Percentiles rank a stretch among this genome's conserved stretches.
Evolutionary conservation across 2,113 vertebrate species (phyloP).

Genomic region (Physeter macrocephalus): DNA sequence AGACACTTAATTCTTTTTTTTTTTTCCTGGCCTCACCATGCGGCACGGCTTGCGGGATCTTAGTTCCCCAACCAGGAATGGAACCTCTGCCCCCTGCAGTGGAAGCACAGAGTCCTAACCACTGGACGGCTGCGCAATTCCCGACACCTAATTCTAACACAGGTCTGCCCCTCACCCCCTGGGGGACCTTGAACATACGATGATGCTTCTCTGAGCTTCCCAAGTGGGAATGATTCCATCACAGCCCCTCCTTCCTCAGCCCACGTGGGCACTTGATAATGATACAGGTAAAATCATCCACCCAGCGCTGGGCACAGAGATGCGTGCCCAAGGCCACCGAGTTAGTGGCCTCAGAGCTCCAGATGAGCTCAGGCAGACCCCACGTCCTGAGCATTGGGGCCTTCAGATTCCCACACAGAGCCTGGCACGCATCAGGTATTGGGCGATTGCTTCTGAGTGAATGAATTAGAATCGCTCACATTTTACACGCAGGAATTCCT

Average conservation of each 20-base stretch:
- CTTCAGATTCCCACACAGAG: background rate
- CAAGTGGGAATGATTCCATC: accelerated
- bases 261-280: background rate
- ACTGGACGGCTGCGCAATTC: background rate
- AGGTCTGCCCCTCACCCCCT: background rate
- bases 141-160: background rate
- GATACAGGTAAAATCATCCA: background rate
- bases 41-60: background rate
- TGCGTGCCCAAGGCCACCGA: background rate
- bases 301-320: no score
- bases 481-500: background rate
- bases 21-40: no score
- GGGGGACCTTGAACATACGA: background rate
- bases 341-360: accelerated
- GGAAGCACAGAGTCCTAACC: background rate
- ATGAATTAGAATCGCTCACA: background rate
- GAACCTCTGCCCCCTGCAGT: background rate
- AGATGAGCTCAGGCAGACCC: background rate
- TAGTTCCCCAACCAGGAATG: background rate
- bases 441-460: background rate
- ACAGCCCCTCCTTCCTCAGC: background rate
- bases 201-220: background rate
- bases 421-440: accelerated
- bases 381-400: background rate
- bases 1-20: background rate